A percentile compares a stretch with the other conserved stretches of the same genome.
phyloP scores from a whole-genome alignment of 2,888 invertebrate genomes.

The Erpobdella octoculata region DNA sequence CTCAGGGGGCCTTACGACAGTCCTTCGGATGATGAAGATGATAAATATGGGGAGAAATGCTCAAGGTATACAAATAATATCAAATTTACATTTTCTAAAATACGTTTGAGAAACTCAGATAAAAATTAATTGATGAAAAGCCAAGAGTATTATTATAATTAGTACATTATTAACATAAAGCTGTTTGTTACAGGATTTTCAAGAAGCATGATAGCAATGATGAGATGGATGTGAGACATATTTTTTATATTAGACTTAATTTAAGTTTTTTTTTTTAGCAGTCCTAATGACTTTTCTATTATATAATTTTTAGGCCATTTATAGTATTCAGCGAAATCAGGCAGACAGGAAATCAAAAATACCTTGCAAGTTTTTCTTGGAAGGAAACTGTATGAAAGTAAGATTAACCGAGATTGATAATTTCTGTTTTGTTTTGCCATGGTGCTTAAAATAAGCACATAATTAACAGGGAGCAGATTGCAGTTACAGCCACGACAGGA shows the following conservation, averaged over 20 bases:
- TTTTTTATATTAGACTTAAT: not conserved
- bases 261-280: not conserved
- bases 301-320: not conserved
- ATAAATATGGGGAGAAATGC: not conserved
- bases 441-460: not conserved
- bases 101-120: no score
- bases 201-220: not conserved
- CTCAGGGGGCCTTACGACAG: not conserved
- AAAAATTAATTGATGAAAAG: no score
- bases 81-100: no score
- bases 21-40: not conserved
- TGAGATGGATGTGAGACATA: not conserved
- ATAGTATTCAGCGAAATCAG: not conserved
- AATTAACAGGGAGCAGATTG: constrained; percentile 7
- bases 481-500: constrained; percentile 11
- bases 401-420: not conserved
- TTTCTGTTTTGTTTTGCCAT: not conserved
- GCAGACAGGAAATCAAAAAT: constrained; percentile 5
- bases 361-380: constrained; percentile 22
- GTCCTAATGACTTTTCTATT: not conserved
- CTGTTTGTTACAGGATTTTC: no score
- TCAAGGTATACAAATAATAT: no score
- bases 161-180: no score
- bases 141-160: no score
- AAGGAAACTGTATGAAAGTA: constrained; percentile 16